A percentile compares a stretch with the other conserved stretches of the same genome.
phyloP scores from a whole-genome alignment of 2,888 invertebrate species.

The Limenitis camilla region DNA sequence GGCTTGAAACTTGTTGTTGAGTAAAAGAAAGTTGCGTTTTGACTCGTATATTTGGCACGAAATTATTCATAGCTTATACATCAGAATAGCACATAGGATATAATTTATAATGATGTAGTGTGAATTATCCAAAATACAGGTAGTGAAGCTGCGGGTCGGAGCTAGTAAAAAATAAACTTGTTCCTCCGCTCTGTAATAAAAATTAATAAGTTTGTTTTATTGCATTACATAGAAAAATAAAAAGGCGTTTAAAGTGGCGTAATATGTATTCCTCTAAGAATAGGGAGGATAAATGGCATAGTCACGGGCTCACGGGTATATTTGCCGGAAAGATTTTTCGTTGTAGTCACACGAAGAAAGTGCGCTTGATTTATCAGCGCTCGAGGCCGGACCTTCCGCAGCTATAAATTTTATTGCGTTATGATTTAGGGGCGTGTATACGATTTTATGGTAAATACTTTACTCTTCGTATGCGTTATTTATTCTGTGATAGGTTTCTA shows the following conservation, averaged over 20 bases:
- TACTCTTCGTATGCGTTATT: constrained; percentile 66
- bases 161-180: too few relatives aligned
- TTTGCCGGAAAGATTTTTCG: constrained; percentile 65
- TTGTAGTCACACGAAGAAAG: constrained; percentile 67
- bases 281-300: constrained; percentile 44
- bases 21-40: too few relatives aligned
- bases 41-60: too few relatives aligned
- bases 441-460: constrained; percentile 73
- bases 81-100: too few relatives aligned
- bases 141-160: too few relatives aligned
- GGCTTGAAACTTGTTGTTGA: too few relatives aligned
- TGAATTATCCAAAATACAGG: too few relatives aligned
- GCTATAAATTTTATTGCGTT: constrained; percentile 74
- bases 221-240: neutral
- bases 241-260: constrained; percentile 12
- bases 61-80: too few relatives aligned
- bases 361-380: constrained; percentile 72
- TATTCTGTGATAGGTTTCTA: constrained; percentile 39
- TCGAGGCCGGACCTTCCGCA: constrained; percentile 71
- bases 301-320: constrained; percentile 48
- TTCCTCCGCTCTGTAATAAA: too few relatives aligned
- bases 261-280: constrained; percentile 30
- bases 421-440: constrained; percentile 69
- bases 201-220: too few relatives aligned
- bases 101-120: too few relatives aligned